A percentile compares a stretch with the other conserved stretches of the same genome.
These are phyloP conservation scores for Mus spicilegus DNA, from an alignment of 2,113 vertebrate species.

Conservation along the genomic window DNA sequence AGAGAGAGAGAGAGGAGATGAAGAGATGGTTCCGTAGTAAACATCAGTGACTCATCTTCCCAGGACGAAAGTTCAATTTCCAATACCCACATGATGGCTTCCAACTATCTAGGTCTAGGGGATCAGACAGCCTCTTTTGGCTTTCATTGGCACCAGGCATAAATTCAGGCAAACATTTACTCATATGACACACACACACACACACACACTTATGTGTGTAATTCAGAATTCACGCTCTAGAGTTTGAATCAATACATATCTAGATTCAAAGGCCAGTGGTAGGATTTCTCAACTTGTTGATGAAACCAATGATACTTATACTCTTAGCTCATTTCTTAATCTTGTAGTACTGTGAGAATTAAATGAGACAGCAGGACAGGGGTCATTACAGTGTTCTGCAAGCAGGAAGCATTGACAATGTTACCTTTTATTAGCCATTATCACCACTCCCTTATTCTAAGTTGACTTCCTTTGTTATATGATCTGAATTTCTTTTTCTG, in stretches of 20 bases:
- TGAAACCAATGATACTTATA: background rate
- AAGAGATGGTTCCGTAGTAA: background rate
- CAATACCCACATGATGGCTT: background rate
- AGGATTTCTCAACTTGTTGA: background rate
- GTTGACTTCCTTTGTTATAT: background rate
- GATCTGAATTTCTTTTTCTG: background rate
- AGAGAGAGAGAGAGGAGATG: too few species aligned
- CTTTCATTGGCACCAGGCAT: too few species aligned
- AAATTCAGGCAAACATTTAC: background rate
- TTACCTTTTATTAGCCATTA: background rate
- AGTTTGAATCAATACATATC: background rate
- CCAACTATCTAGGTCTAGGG: too few species aligned
- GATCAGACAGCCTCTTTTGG: too few species aligned
- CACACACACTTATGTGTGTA: background rate
- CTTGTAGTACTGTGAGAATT: background rate
- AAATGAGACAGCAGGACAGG: background rate
- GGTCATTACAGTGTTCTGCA: background rate
- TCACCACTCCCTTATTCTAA: background rate
- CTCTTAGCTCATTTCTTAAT: background rate
- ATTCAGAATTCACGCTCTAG: background rate
- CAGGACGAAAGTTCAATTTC: background rate
- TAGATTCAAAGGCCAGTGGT: background rate
- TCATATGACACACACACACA: background rate
- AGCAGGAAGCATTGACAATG: background rate
- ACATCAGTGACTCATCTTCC: background rate